A percentile compares a stretch with the other conserved stretches of the same genome.
These are phyloP conservation scores for Natator depressus DNA, from an alignment of 2,113 vertebrate genomes.

Conservation along the genomic window DNA sequence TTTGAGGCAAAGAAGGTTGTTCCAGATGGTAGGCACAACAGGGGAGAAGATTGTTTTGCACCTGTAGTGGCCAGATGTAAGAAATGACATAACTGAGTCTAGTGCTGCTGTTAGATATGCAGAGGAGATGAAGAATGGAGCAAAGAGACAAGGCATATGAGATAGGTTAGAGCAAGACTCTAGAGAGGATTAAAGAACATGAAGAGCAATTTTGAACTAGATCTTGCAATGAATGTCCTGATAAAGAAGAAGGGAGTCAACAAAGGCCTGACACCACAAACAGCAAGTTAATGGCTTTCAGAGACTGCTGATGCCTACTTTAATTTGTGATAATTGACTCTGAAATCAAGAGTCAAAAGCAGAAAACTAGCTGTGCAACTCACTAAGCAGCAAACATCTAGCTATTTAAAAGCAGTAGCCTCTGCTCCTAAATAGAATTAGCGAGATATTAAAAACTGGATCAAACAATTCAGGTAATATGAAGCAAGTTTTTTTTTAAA, in stretches of 20 bases:
- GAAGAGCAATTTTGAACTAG: neutral
- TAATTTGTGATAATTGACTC: neutral
- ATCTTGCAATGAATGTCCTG: neutral
- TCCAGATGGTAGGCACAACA: neutral
- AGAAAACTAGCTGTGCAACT: neutral
- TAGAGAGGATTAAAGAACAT: neutral
- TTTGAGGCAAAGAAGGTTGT: neutral
- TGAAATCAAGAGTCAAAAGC: neutral
- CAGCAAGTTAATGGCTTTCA: neutral
- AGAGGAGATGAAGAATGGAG: neutral
- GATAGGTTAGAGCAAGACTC: neutral
- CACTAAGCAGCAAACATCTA: neutral
- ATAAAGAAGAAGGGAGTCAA: neutral
- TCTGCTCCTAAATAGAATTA: neutral
- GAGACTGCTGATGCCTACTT: neutral
- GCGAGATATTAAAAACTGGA: neutral
- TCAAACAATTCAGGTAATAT: neutral
- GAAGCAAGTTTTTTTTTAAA: neutral
- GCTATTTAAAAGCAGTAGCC: neutral
- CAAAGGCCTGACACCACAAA: neutral
- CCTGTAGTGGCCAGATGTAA: neutral
- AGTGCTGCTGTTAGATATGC: neutral
- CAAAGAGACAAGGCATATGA: neutral
- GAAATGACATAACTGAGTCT: neutral
- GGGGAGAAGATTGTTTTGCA: neutral